Percentiles rank a stretch among this genome's conserved stretches.
phyloP scores from a whole-genome alignment of 2,888 invertebrate species.

The Drosophila tanythrix region DNA sequence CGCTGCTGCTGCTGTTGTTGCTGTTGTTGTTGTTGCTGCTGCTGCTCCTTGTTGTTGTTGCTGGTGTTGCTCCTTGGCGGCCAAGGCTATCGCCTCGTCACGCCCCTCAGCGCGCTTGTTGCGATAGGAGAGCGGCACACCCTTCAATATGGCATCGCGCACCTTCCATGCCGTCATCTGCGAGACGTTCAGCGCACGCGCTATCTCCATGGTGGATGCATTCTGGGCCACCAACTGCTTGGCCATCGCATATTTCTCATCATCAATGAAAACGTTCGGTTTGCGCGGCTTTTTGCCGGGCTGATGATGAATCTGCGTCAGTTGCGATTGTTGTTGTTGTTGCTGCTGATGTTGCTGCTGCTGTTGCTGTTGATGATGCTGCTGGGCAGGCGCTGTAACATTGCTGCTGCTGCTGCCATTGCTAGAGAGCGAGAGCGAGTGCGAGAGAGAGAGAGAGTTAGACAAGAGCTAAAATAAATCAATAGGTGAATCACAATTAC shows the following conservation, averaged over 20 bases:
- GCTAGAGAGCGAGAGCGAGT: constrained; percentile 31
- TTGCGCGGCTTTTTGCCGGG: constrained; percentile 83
- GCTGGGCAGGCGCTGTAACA: constrained; percentile 27
- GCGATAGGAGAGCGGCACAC: constrained; percentile 84
- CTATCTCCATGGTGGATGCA: constrained; percentile 84
- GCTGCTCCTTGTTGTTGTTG: constrained; percentile 58
- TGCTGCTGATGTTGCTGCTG: constrained; percentile 27
- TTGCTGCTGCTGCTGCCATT: constrained; percentile 71
- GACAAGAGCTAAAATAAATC: not conserved
- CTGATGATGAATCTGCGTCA: constrained; percentile 39
- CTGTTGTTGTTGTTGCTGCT: constrained; percentile 49
- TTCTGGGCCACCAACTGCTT: constrained; percentile 83
- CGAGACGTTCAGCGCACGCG: constrained; percentile 83
- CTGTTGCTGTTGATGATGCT: constrained; percentile 21
- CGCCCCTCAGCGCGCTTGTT: constrained; percentile 76
- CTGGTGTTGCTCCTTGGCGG: constrained; percentile 50
- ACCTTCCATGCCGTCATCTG: constrained; percentile 85
- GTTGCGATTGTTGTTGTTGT: constrained; percentile 21
- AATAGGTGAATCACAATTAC: constrained; percentile 53
- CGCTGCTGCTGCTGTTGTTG: constrained; percentile 55
- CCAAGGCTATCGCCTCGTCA: constrained; percentile 41
- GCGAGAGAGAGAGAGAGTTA: not conserved
- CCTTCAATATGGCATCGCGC: constrained; percentile 84
- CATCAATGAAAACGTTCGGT: constrained; percentile 84
- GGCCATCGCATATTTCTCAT: constrained; percentile 84